phyloP scores from a whole-genome alignment of 2,113 vertebrate species.

The Larimichthys polyactis region DNA sequence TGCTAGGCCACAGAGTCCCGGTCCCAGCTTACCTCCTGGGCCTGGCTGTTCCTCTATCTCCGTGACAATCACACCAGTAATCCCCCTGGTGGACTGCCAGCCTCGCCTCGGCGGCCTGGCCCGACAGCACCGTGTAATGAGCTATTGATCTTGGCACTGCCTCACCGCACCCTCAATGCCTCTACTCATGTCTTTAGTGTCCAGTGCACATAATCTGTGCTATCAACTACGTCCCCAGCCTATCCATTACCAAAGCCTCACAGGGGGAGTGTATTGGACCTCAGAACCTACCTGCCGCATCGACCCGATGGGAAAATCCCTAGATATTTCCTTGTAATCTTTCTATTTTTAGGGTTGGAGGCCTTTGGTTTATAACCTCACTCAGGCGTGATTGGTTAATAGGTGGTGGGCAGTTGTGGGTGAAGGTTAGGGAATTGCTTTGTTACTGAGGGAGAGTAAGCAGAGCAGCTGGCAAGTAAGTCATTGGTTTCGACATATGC shows the following conservation, averaged over 20 bases:
- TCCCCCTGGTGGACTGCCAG: slow-evolving; percentile 64
- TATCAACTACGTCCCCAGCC: slow-evolving; percentile 67
- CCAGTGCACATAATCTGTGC: slow-evolving; percentile 73
- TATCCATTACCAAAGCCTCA: slow-evolving; percentile 69
- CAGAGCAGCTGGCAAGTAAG: not conserved
- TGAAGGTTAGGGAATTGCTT: slow-evolving; percentile 27
- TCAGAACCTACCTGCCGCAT: slow-evolving; percentile 35
- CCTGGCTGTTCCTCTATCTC: slow-evolving; percentile 61
- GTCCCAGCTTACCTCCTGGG: slow-evolving; percentile 33
- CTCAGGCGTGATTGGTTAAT: slow-evolving; percentile 53
- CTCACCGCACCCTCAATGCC: slow-evolving; percentile 61
- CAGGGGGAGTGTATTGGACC: slow-evolving; percentile 45
- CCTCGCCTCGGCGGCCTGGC: slow-evolving; percentile 44
- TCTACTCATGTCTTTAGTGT: slow-evolving; percentile 74
- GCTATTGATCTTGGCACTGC: slow-evolving; percentile 82
- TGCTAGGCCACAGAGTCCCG: not conserved
- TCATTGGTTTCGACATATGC: not conserved
- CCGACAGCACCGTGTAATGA: slow-evolving; percentile 79
- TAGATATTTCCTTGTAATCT: slow-evolving; percentile 39
- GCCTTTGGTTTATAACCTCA: slow-evolving; percentile 42
- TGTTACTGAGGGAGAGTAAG: not conserved
- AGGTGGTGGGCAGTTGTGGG: slow-evolving; percentile 12
- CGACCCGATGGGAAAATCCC: slow-evolving; percentile 37
- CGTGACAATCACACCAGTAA: slow-evolving; percentile 73
- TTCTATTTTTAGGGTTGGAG: slow-evolving; percentile 48